Conservation (phyloP, 1,140 invertebrate genomes). For the Melanaphis sacchari region DNA sequence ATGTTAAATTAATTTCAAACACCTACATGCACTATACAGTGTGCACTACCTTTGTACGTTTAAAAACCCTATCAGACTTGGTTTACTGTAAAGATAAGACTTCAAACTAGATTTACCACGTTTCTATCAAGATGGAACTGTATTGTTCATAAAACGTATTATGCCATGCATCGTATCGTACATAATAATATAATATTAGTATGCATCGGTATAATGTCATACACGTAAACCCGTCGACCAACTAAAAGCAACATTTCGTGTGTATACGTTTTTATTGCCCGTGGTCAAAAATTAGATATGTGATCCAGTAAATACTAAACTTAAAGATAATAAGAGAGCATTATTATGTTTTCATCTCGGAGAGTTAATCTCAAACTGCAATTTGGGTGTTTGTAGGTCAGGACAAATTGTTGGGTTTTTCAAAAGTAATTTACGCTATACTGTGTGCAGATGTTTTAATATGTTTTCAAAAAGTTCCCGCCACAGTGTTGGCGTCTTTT, state of each 20-base stretch:
- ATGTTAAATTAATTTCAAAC: background rate
- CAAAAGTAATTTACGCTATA: constrained; percentile 15
- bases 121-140: background rate
- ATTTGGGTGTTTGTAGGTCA: background rate
- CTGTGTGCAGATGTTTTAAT: background rate
- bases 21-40: background rate
- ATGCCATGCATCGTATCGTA: background rate
- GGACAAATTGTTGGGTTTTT: background rate
- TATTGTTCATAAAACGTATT: background rate
- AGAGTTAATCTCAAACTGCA: background rate
- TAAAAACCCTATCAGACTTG: background rate
- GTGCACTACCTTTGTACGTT: background rate
- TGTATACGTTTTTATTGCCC: background rate
- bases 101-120: background rate
- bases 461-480: background rate
- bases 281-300: background rate
- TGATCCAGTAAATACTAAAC: background rate
- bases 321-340: background rate
- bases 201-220: background rate
- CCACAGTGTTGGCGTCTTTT: background rate
- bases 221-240: background rate
- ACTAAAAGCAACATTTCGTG: background rate
- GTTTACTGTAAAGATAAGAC: background rate
- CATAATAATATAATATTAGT: background rate
- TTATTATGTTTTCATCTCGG: background rate